Evolutionary conservation across 2,113 vertebrate species (phyloP).

Genomic region (Aspiorhynchus laticeps): DNA sequence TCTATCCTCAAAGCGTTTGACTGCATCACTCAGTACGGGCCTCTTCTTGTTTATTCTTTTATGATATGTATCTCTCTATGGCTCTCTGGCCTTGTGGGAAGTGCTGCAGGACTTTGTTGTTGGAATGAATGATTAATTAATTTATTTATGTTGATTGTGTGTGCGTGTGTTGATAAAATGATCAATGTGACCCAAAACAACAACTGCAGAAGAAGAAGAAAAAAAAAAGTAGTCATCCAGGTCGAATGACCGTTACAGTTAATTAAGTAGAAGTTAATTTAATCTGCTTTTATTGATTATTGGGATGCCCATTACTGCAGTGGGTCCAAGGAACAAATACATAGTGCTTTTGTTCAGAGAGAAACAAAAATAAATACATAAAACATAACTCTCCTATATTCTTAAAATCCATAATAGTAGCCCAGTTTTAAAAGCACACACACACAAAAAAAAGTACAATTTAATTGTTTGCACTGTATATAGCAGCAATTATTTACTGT

Average conservation of each 20-base stretch:
- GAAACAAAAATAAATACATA: neutral
- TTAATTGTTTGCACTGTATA: too few species aligned
- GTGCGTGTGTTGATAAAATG: constrained; percentile 31
- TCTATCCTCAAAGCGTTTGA: constrained; percentile 57
- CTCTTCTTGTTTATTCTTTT: constrained; percentile 58
- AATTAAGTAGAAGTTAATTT: constrained; percentile 53
- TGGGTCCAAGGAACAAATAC: constrained; percentile 25
- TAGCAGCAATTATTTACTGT: too few species aligned
- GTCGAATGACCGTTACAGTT: constrained; percentile 27
- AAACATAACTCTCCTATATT: neutral
- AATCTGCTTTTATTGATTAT: constrained; percentile 48
- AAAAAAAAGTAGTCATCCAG: neutral
- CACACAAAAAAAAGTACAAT: too few species aligned
- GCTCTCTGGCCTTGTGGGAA: constrained; percentile 48
- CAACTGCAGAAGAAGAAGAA: neutral
- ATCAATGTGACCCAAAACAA: constrained; percentile 38
- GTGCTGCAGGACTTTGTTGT: constrained; percentile 57
- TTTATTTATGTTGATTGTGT: constrained; percentile 40
- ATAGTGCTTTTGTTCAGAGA: constrained; percentile 27
- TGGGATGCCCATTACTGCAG: constrained; percentile 33
- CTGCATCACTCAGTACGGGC: constrained; percentile 53
- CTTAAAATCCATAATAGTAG: neutral
- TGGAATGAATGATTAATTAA: constrained; percentile 38
- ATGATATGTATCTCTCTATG: constrained; percentile 45
- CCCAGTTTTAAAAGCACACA: neutral